These are phyloP conservation scores for Rhingia campestris DNA, from an alignment of 2,888 invertebrate species.

Conservation along the genomic window DNA sequence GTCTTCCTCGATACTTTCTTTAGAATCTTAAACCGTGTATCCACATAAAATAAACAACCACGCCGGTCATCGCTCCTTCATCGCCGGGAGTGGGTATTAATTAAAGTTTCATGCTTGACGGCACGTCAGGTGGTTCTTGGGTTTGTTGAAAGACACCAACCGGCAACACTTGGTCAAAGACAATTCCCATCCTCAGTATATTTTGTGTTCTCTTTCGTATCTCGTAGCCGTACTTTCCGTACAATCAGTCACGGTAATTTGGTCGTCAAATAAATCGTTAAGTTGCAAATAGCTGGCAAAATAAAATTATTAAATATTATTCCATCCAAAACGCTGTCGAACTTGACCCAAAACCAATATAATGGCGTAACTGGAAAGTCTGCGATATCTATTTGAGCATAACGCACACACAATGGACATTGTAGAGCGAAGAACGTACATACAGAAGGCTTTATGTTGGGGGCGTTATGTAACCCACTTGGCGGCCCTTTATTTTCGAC, in stretches of 20 bases:
- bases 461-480: constrained; percentile 9
- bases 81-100: constrained; percentile 35
- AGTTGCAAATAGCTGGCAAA: constrained; percentile 1
- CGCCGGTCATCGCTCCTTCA: constrained; percentile 45
- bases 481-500: constrained; percentile 6
- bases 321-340: constrained; percentile 20
- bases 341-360: constrained; percentile 53
- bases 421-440: not conserved
- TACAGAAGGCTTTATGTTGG: constrained; percentile 1
- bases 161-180: constrained; percentile 7
- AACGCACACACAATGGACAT: constrained; percentile 23
- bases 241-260: constrained; percentile 17
- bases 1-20: constrained; percentile 44
- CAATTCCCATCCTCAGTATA: constrained; percentile 11
- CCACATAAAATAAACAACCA: not conserved
- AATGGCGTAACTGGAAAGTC: constrained; percentile 21
- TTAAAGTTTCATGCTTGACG: constrained; percentile 44
- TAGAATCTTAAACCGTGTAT: constrained; percentile 21
- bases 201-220: constrained; percentile 5
- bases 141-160: constrained; percentile 16
- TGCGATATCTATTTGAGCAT: constrained; percentile 23
- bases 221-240: not conserved
- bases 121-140: constrained; percentile 18
- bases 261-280: constrained; percentile 14
- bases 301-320: constrained; percentile 24